Evolutionary conservation across 2,888 invertebrate genomes (phyloP).

Genomic region (Coelinius sp.): DNA sequence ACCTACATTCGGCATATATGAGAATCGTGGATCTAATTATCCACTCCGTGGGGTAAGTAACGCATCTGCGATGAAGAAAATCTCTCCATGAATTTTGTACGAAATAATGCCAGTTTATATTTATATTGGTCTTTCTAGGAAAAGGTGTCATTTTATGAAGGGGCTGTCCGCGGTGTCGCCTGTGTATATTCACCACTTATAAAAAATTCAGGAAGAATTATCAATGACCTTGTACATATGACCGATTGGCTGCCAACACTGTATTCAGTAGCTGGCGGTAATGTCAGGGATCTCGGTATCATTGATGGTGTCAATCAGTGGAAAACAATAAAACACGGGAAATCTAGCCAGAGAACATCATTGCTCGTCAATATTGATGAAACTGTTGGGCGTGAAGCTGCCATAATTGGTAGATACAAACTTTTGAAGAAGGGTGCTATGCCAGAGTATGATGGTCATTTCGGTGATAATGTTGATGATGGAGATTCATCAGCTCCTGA

Average conservation of each 20-base stretch:
- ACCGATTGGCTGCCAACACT: constrained; percentile 89
- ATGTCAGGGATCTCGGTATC: constrained; percentile 68
- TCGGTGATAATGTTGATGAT: constrained; percentile 53
- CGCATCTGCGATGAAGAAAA: too few relatives aligned
- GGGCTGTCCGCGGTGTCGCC: constrained; percentile 83
- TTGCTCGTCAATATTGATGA: constrained; percentile 83
- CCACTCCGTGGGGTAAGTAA: constrained; percentile 74
- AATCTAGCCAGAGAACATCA: constrained; percentile 73
- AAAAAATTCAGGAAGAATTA: constrained; percentile 73
- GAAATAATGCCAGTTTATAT: too few relatives aligned
- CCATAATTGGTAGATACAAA: constrained; percentile 56
- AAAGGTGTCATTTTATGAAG: constrained; percentile 89
- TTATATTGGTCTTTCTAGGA: too few relatives aligned
- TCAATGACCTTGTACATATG: constrained; percentile 81
- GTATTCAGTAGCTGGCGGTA: constrained; percentile 65
- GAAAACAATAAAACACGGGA: constrained; percentile 53
- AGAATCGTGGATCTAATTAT: constrained; percentile 76
- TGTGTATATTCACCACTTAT: constrained; percentile 82
- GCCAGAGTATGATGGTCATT: constrained; percentile 48
- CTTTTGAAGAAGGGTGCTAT: constrained; percentile 54
- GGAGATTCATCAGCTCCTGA: constrained; percentile 48
- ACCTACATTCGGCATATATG: constrained; percentile 70
- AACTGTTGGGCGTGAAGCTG: constrained; percentile 54
- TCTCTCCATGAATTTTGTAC: too few relatives aligned
- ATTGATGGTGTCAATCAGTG: constrained; percentile 73